Evolutionary conservation across 2,113 vertebrate species (phyloP).

Genomic region (Planiliza haematocheilus): DNA sequence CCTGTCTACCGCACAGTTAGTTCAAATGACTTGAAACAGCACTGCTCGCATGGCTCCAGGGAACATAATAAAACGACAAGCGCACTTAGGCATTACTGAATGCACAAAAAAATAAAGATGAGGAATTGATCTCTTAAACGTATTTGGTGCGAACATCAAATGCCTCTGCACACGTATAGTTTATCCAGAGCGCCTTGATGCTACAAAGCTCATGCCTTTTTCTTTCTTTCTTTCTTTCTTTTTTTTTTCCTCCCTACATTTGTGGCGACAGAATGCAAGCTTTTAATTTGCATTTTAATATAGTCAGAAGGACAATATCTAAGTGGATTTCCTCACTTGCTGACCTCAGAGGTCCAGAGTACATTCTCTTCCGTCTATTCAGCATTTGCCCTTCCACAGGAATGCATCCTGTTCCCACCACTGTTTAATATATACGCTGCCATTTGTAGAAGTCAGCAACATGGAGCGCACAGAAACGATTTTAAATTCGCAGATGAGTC

Average conservation of each 20-base stretch:
- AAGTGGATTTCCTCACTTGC: background rate
- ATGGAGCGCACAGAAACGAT: background rate
- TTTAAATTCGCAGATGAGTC: constrained; percentile 9
- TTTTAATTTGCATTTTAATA: background rate
- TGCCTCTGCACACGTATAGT: background rate
- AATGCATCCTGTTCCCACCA: background rate
- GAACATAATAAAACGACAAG: constrained; percentile 44
- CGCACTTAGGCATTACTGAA: constrained; percentile 45
- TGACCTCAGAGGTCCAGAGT: background rate
- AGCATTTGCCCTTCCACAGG: background rate
- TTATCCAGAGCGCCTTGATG: background rate
- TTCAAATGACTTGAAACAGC: constrained; percentile 55
- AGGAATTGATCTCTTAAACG: constrained; percentile 8
- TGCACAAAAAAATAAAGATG: constrained; percentile 33
- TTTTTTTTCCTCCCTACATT: background rate
- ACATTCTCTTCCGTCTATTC: background rate
- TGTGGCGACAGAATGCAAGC: background rate
- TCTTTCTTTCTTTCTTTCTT: no score
- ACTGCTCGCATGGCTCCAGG: constrained; percentile 11
- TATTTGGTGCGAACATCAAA: constrained; percentile 4
- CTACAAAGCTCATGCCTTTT: background rate
- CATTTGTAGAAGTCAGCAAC: background rate
- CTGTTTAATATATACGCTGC: background rate
- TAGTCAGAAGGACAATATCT: constrained; percentile 1
- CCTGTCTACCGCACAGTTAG: constrained; percentile 59